Conservation (phyloP, 2,888 invertebrate species). For the Lasioglossum marginatum region DNA sequence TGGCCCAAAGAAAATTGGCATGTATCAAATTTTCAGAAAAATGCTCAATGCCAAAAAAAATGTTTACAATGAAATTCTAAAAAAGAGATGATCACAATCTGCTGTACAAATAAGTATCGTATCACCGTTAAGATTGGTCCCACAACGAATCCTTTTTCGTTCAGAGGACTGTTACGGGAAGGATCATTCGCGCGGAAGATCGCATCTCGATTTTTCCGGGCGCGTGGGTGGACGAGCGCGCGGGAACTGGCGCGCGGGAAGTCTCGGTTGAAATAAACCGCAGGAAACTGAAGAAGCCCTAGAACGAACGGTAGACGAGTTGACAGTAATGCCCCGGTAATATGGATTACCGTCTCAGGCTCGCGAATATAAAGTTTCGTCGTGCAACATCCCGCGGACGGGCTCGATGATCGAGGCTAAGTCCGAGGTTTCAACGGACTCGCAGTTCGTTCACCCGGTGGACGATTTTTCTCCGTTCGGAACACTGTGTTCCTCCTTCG, state of each 20-base stretch:
- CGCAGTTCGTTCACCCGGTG: slow-evolving; percentile 18
- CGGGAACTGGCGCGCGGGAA: slow-evolving; percentile 15
- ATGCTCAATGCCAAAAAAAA: background rate
- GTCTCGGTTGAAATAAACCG: slow-evolving; percentile 33
- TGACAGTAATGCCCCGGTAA: slow-evolving; percentile 60
- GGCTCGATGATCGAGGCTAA: slow-evolving; percentile 16
- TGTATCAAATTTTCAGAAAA: background rate
- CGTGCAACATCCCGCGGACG: slow-evolving; percentile 13
- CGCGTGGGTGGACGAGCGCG: slow-evolving; percentile 3
- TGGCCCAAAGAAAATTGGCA: background rate
- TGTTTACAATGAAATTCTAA: background rate
- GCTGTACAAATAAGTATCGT: background rate
- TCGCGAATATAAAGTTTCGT: slow-evolving; percentile 42
- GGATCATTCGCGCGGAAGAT: background rate
- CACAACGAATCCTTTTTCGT: background rate
- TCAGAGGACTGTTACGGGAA: background rate
- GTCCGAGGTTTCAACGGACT: background rate
- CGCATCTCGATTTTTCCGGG: slow-evolving; percentile 6
- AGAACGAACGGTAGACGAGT: slow-evolving; percentile 31
- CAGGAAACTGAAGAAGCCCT: slow-evolving; percentile 55
- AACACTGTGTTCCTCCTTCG: background rate
- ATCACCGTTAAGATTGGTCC: background rate
- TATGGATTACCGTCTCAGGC: slow-evolving; percentile 50
- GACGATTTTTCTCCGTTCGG: slow-evolving; percentile 18
- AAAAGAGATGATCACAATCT: no score